Evolutionary conservation across 2,797 vertebrate species (phyloP), one percentile per base, ranked within the genome.

Genomic region (Poecile montanus): DNA sequence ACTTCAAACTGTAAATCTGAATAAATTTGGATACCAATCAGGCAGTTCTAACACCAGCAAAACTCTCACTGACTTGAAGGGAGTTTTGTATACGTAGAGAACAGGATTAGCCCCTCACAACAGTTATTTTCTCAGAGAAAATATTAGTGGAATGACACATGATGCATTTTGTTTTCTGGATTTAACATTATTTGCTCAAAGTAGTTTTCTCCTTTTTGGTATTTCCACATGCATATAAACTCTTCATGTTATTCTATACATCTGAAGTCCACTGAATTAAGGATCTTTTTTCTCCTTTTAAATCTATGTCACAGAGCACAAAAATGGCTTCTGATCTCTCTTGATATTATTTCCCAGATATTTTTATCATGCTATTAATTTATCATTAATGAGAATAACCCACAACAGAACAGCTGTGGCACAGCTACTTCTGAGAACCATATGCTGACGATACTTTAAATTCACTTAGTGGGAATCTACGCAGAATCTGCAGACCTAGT

Each of bases 1-100:
- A 34, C 61, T 93, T 88, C 82, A 93, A 93, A 85, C 29, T 75
- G 44, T 91, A 95, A 95, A 92, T 91, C 15, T 75, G 79, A 85
- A 85, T 89, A 85, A n/a, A 78, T 95, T 57, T 91, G 72, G 87
- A 40, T 95, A 92, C 61, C 57, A 89, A 62, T 77, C 78, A 93
- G 92, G 57, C 57, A 85, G 51, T 72, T 79, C 25, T 72, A 85
- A 77, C 42, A 72, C 23, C 56, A 92, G 51, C 47, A 93, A 93
- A 95, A 93, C 32, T 80, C 78, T 85, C 7, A 0, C 47, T 66
- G 51, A 80, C 38, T 81, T 73, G 58, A 89, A 93, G 51, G 65
- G 54, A 78, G 26, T 91, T 95, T 91, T 85, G 38, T 36, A 38
- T 62, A 23, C 66, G 44, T 62, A 88, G 29, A 70, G 75, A 83